Evolutionary conservation across 2,113 vertebrate genomes (phyloP).

Genomic region (Clarias macrocephalus): DNA sequence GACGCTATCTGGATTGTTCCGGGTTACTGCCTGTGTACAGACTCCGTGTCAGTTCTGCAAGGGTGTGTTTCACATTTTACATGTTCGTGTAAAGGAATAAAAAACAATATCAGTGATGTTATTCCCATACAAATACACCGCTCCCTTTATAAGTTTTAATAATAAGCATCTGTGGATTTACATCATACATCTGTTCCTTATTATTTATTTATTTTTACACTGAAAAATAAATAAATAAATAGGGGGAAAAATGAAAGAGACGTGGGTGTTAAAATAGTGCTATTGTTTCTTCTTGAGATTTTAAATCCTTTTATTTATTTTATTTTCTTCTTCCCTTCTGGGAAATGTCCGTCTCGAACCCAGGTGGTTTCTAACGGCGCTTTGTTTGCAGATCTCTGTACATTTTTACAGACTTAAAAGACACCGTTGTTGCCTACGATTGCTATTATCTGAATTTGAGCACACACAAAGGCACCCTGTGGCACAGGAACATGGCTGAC

Average conservation of each 20-base stretch:
- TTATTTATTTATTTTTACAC: too few species aligned
- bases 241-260: background rate
- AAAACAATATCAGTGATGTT: background rate
- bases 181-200: background rate
- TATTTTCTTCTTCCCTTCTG: background rate
- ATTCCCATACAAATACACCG: background rate
- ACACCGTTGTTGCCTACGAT: background rate
- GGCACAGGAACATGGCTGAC: background rate
- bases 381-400: background rate
- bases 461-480: background rate
- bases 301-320: background rate
- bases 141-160: background rate
- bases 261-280: background rate
- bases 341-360: background rate
- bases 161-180: background rate
- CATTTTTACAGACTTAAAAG: background rate
- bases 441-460: background rate
- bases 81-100: background rate
- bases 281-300: background rate
- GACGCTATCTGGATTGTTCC: background rate
- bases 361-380: background rate
- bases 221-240: background rate
- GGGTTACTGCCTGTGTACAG: background rate
- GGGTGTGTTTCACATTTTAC: background rate
- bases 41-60: background rate